Evolutionary conservation across 2,797 vertebrate genomes (phyloP), one percentile per base, ranked within the genome.

Genomic region (Lagodon rhomboides): DNA sequence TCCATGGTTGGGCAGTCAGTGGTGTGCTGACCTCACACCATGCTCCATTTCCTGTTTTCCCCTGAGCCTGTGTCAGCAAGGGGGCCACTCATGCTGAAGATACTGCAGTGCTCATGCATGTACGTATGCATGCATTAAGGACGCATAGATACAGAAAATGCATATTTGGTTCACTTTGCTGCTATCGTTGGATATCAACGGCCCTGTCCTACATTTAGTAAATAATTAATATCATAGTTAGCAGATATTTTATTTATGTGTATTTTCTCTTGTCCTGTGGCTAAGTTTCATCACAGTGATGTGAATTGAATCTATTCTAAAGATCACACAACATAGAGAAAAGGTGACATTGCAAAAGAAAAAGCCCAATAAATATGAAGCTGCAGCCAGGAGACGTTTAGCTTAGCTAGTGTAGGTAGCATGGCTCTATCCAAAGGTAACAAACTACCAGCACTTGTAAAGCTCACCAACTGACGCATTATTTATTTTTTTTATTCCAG

Each of bases 1-100:
- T 85, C 77, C 70, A 79, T 80, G 75, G 71, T 89, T 87, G 87
- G 91, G 17, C 70, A 83, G 85, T 79, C 73, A 85, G 68, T 58
- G 68, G 72, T 85, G 83, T 83, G 87, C 87, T 92, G 93, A 93
- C 92, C 91, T 92, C 87, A 90, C 82, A 83, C 79, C 77, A 88
- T 74, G 89, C 87, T 90, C 85, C 88, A 91, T 91, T 92, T 93
- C 89, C 89, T 92, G 87, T 91, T 88, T 86, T 83, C 92, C 83
- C 82, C 80, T 79, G 90, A 81, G 87, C 83, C 66, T 73, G 74
- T 85, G 82, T 90, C 85, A 90, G 88, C 73, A 83, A 16, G 12
- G 61, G 60, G 68, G 68, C 50, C 87, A 76, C 84, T 79, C 77
- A 64, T 44, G 68, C 56, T 51, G 54, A 73, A 47, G 68, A 70